phyloP scores from a whole-genome alignment of 2,797 vertebrate genomes.

The Anolis apletophallus region DNA sequence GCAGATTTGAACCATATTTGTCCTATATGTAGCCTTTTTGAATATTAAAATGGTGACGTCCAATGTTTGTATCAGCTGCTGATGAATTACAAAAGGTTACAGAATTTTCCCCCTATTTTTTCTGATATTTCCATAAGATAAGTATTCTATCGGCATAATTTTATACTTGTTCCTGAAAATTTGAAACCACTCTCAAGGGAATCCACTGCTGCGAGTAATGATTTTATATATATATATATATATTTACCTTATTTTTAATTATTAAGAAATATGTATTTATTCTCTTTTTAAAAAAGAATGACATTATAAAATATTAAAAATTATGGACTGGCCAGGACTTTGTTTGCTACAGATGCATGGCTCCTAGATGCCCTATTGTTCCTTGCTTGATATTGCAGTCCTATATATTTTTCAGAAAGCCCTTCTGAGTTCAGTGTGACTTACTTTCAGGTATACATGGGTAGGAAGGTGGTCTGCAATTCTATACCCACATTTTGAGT shows the following conservation, averaged over 20 bases:
- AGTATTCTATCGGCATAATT: background rate
- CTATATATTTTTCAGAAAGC: background rate
- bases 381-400: background rate
- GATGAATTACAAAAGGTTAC: background rate
- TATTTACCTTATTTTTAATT: background rate
- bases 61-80: constrained; percentile 22
- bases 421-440: background rate
- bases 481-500: background rate
- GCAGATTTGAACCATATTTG: background rate
- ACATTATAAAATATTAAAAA: background rate
- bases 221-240: background rate
- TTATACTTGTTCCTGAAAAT: background rate
- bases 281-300: constrained; percentile 9
- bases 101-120: background rate
- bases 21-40: background rate
- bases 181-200: background rate
- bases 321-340: background rate
- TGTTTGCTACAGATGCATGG: background rate
- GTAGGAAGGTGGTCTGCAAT: background rate
- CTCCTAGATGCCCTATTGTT: no score
- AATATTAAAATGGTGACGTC: constrained; percentile 12
- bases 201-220: background rate
- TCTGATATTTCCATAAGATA: background rate
- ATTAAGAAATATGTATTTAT: constrained; percentile 1
- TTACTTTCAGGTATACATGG: background rate